Percentiles rank a stretch among this genome's conserved stretches.
phyloP scores from a whole-genome alignment of 2,888 invertebrate species.

The Bembecia ichneumoniformis region DNA sequence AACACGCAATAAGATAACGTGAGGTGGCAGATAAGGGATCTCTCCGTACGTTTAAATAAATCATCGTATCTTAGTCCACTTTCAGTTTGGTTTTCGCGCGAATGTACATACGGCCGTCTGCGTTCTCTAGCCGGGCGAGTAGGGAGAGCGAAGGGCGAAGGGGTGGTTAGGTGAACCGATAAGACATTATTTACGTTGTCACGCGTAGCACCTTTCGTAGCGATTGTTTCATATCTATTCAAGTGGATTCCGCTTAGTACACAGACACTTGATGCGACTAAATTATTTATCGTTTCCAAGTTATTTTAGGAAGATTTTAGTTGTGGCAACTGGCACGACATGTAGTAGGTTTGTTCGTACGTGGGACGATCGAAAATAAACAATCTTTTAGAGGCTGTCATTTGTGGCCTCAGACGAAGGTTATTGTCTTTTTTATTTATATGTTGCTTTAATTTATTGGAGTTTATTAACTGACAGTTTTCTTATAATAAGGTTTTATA shows the following conservation, averaged over 20 bases:
- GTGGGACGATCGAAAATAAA: not conserved
- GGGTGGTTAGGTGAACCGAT: constrained; percentile 19
- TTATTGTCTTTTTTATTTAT: not conserved
- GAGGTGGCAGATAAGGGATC: constrained; percentile 70
- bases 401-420: not conserved
- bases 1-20: constrained; percentile 74
- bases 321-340: not conserved
- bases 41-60: constrained; percentile 58
- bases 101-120: constrained; percentile 16
- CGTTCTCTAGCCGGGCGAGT: constrained; percentile 11
- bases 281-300: too few relatives aligned
- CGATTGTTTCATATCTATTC: constrained; percentile 17
- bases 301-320: too few relatives aligned
- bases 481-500: too few relatives aligned
- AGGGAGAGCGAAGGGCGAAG: constrained; percentile 14
- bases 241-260: constrained; percentile 6
- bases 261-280: too few relatives aligned
- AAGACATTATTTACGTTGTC: constrained; percentile 47
- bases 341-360: not conserved
- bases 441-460: not conserved
- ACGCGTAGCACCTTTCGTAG: constrained; percentile 17
- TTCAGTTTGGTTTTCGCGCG: constrained; percentile 7
- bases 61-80: constrained; percentile 31
- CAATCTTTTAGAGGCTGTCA: not conserved
- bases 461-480: too few relatives aligned